These are phyloP conservation scores for Peromyscus aztecus DNA, from an alignment of 2,797 vertebrate species.

Conservation along the genomic window DNA sequence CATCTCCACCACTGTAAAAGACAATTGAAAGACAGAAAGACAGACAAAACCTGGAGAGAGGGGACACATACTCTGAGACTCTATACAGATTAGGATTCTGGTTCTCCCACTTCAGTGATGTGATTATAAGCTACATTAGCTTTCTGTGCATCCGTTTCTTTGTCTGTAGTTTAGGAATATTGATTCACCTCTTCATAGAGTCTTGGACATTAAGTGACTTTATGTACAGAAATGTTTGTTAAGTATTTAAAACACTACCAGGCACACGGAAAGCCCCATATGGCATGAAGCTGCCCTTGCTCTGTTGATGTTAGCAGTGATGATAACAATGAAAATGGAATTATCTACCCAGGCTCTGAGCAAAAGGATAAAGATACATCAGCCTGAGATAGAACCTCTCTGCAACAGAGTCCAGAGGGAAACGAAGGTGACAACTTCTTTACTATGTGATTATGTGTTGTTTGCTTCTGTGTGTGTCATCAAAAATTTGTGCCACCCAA, in stretches of 20 bases:
- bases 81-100: background rate
- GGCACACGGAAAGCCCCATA: background rate
- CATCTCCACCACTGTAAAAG: background rate
- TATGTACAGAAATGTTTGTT: background rate
- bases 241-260: background rate
- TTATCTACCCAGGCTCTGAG: background rate
- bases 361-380: background rate
- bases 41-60: background rate
- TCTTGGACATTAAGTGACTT: background rate
- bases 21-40: background rate
- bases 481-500: background rate
- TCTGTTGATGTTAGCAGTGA: background rate
- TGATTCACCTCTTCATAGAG: background rate
- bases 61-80: too few species aligned
- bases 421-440: background rate
- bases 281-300: background rate
- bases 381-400: background rate
- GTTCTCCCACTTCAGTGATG: background rate
- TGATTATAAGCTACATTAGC: background rate
- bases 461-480: slow-evolving; percentile 26
- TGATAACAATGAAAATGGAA: background rate
- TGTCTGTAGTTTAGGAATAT: background rate
- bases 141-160: slow-evolving; percentile 25
- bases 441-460: background rate
- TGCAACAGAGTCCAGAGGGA: background rate